A percentile compares a stretch with the other conserved stretches of the same genome.
Conservation (phyloP, 2,888 invertebrate genomes). For the Tridacna gigas region DNA sequence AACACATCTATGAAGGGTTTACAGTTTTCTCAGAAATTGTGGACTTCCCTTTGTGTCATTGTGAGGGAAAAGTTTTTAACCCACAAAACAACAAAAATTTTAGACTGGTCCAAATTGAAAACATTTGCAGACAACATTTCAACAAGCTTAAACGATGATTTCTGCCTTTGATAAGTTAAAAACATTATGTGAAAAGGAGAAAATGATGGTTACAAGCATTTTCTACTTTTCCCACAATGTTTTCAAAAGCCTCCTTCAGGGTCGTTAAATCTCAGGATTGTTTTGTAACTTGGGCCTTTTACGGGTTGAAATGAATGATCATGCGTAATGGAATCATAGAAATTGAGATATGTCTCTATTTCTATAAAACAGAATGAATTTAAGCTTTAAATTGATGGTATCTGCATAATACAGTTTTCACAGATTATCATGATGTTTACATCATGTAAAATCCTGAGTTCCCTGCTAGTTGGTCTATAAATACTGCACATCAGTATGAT, state of each 20-base stretch:
- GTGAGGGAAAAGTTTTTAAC: too few relatives aligned
- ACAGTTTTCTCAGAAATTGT: too few relatives aligned
- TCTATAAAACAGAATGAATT: conserved; percentile 16
- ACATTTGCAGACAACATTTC: too few relatives aligned
- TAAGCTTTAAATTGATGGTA: conserved; percentile 20
- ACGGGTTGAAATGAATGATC: too few relatives aligned
- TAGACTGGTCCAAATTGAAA: too few relatives aligned
- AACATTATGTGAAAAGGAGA: background rate
- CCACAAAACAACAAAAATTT: too few relatives aligned
- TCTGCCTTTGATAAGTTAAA: too few relatives aligned
- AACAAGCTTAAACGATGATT: too few relatives aligned
- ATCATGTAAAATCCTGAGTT: conserved; percentile 10
- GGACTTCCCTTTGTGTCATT: too few relatives aligned
- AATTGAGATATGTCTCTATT: conserved; percentile 20
- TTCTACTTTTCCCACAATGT: background rate
- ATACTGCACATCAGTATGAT: conserved; percentile 22
- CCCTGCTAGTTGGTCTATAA: conserved; percentile 9
- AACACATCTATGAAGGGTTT: too few relatives aligned
- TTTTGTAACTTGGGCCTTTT: too few relatives aligned
- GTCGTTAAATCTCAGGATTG: too few relatives aligned
- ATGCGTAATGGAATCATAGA: conserved; percentile 2
- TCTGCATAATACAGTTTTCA: conserved; percentile 23
- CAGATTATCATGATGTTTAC: conserved; percentile 18
- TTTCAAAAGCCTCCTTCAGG: background rate
- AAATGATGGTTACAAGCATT: background rate